A percentile compares a stretch with the other conserved stretches of the same genome.
Evolutionary conservation across 2,888 invertebrate genomes (phyloP).

Genomic region (Xanthorhoe designata): DNA sequence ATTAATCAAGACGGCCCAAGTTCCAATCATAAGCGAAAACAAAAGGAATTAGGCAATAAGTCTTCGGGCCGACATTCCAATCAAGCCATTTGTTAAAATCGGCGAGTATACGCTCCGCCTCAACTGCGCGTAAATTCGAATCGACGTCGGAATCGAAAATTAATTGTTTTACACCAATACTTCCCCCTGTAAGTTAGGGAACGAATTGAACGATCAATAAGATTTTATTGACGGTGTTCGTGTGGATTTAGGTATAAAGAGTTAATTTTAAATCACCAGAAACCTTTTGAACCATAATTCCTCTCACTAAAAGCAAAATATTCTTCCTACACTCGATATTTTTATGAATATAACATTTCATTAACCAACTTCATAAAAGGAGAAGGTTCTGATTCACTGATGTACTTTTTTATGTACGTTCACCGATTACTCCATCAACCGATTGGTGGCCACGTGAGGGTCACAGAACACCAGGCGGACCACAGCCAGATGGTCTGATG

Average conservation of each 20-base stretch:
- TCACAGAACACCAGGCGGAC: too few species aligned
- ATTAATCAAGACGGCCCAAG: slow-evolving; percentile 46
- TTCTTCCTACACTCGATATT: too few species aligned
- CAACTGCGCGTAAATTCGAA: slow-evolving; percentile 50
- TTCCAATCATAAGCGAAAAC: slow-evolving; percentile 50
- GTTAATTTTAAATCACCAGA: too few species aligned
- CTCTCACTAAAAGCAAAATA: too few species aligned
- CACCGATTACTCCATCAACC: too few species aligned
- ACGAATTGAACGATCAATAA: slow-evolving; percentile 24
- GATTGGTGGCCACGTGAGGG: too few species aligned
- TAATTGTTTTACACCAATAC: slow-evolving; percentile 54
- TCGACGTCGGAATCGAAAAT: slow-evolving; percentile 60
- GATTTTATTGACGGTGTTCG: slow-evolving; percentile 7
- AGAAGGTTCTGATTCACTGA: too few species aligned
- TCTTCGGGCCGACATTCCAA: slow-evolving; percentile 61
- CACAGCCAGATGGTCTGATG: too few species aligned
- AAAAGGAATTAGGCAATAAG: slow-evolving; percentile 67
- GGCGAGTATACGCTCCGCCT: slow-evolving; percentile 49
- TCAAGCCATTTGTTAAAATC: slow-evolving; percentile 75
- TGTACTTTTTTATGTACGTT: too few species aligned
- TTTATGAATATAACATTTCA: too few species aligned
- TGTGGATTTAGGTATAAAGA: neutral
- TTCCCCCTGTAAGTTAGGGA: slow-evolving; percentile 38
- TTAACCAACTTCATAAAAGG: too few species aligned
- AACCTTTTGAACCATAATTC: too few species aligned